Percentiles rank a stretch among this genome's conserved stretches.
These are phyloP conservation scores for Meloe dianella DNA, from an alignment of 2,888 invertebrate species.

Conservation along the genomic window DNA sequence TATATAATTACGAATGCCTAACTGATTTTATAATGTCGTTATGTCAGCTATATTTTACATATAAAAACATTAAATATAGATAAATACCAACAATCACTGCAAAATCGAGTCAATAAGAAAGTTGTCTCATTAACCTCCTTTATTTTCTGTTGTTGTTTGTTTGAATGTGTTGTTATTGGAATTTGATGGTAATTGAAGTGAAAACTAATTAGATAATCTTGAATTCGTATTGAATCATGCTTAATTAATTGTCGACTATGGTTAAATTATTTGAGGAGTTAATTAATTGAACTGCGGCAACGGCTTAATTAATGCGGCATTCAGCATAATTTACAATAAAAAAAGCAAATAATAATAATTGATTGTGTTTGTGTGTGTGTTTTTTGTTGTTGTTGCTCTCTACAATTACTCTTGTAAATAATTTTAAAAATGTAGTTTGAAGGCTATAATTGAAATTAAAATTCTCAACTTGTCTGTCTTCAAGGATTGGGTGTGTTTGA, in stretches of 20 bases:
- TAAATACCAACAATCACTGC: too few species aligned
- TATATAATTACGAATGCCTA: slow-evolving; percentile 24
- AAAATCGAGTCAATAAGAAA: not conserved
- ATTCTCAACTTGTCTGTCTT: slow-evolving; percentile 3
- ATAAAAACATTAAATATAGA: not conserved
- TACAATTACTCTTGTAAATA: not conserved
- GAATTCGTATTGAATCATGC: slow-evolving; percentile 6
- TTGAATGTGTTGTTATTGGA: not conserved
- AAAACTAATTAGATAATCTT: not conserved
- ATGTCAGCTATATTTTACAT: slow-evolving; percentile 12
- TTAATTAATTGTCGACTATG: not conserved
- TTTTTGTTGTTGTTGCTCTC: not conserved
- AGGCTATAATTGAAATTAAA: slow-evolving; percentile 12
- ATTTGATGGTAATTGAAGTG: not conserved
- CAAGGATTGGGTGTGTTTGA: not conserved
- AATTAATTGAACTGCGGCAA: not conserved
- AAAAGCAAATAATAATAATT: too few species aligned
- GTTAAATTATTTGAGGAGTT: slow-evolving; percentile 1
- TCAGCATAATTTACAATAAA: not conserved
- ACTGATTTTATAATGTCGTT: slow-evolving; percentile 23
- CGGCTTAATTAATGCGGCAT: not conserved
- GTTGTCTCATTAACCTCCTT: not conserved
- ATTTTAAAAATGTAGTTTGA: not conserved
- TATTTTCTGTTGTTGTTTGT: too few species aligned
- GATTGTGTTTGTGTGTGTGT: too few species aligned